phyloP scores from a whole-genome alignment of 2,888 invertebrate genomes.

The Acleris literana region DNA sequence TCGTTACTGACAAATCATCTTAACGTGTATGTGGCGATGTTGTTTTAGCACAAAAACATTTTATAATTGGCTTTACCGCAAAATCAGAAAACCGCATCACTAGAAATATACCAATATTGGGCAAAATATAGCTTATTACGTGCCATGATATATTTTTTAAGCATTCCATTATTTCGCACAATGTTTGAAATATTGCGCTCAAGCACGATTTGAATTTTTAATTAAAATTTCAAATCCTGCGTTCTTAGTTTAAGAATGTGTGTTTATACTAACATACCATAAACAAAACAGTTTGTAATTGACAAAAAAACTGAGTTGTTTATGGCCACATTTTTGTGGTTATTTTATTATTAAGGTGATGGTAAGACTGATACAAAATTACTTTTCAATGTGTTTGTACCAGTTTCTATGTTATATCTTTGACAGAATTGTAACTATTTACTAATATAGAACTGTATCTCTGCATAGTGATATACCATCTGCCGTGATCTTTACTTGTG shows the following conservation, averaged over 20 bases:
- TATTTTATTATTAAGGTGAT: slow-evolving; percentile 62
- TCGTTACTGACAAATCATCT: no score
- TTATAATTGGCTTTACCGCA: no score
- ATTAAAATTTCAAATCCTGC: slow-evolving; percentile 45
- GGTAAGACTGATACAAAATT: slow-evolving; percentile 58
- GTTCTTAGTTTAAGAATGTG: slow-evolving; percentile 59
- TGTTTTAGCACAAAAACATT: no score
- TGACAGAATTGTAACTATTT: slow-evolving; percentile 58
- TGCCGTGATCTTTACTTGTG: slow-evolving; percentile 35
- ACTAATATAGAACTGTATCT: slow-evolving; percentile 52
- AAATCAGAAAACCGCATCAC: no score
- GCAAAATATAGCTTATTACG: no score
- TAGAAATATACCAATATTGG: no score
- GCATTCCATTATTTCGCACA: slow-evolving; percentile 37
- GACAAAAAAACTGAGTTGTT: slow-evolving; percentile 40
- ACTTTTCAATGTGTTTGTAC: slow-evolving; percentile 42
- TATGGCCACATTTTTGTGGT: slow-evolving; percentile 32
- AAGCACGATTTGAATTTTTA: slow-evolving; percentile 22
- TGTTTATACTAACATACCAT: slow-evolving; percentile 67
- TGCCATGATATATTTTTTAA: not conserved
- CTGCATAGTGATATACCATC: slow-evolving; percentile 37
- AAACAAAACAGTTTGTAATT: slow-evolving; percentile 28
- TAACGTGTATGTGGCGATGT: no score
- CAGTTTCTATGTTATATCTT: slow-evolving; percentile 64
- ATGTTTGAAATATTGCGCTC: slow-evolving; percentile 41